Conservation (phyloP, 2,113 vertebrate species). For the Nyctibius bracteatus region DNA sequence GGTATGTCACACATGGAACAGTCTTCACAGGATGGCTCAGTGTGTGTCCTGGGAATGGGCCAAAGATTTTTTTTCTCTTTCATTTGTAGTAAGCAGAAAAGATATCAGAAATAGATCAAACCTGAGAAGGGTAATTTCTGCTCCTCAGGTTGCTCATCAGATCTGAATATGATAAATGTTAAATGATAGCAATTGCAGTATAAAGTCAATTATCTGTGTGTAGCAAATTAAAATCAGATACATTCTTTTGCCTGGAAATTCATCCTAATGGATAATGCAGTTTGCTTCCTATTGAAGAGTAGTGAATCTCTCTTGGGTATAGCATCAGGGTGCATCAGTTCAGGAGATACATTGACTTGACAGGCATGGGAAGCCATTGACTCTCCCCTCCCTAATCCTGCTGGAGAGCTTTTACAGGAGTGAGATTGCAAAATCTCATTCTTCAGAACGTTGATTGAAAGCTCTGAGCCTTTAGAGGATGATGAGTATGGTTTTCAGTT, state of each 20-base stretch:
- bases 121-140: not conserved
- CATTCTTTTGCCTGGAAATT: constrained; percentile 20
- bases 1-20: not conserved
- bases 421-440: not conserved
- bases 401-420: not conserved
- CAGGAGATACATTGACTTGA: not conserved
- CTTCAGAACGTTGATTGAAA: not conserved
- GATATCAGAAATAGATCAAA: not conserved
- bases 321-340: not conserved
- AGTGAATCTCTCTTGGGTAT: not conserved
- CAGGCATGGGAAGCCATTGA: not conserved
- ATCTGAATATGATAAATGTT: not conserved
- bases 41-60: not conserved
- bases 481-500: not conserved
- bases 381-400: not conserved
- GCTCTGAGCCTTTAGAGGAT: not conserved
- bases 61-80: not conserved
- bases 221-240: constrained; percentile 54
- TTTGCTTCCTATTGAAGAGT: not conserved
- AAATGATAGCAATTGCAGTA: constrained; percentile 19
- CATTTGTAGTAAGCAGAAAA: not conserved
- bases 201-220: constrained; percentile 50
- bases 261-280: not conserved
- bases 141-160: not conserved
- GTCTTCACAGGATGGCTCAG: accelerated